Evolutionary conservation across 1,140 invertebrate genomes (phyloP).

Genomic region (Aleiodes sp.): DNA sequence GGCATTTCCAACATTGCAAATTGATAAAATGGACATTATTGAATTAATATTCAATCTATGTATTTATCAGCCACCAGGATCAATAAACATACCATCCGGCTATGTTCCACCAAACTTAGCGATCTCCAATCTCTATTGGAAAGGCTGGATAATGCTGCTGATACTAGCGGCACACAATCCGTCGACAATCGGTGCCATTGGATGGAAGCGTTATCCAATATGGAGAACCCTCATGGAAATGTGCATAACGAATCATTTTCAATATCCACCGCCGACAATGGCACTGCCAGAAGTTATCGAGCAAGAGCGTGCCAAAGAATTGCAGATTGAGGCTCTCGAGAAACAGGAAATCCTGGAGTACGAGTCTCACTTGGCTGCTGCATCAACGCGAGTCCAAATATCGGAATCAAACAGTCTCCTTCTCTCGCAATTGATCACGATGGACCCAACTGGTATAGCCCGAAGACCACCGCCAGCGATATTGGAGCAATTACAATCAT

Average conservation of each 20-base stretch:
- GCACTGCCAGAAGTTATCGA: constrained; percentile 71
- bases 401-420: constrained; percentile 90
- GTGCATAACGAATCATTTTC: constrained; percentile 92
- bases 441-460: constrained; percentile 85
- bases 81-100: constrained; percentile 85
- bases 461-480: constrained; percentile 81
- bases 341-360: constrained; percentile 90
- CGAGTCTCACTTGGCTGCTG: constrained; percentile 91
- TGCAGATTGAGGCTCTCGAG: constrained; percentile 78
- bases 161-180: constrained; percentile 94
- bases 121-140: constrained; percentile 93
- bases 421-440: constrained; percentile 77
- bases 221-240: constrained; percentile 93
- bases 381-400: constrained; percentile 84
- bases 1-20: constrained; percentile 73
- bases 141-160: constrained; percentile 90
- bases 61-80: constrained; percentile 92
- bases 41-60: constrained; percentile 91
- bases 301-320: constrained; percentile 71
- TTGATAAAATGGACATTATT: constrained; percentile 86
- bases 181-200: constrained; percentile 81
- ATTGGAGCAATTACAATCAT: constrained; percentile 81
- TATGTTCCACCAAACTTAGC: constrained; percentile 90
- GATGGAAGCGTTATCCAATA: constrained; percentile 93
- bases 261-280: constrained; percentile 80